These are phyloP conservation scores for Buteo buteo DNA, from an alignment of 2,113 vertebrate genomes.

Conservation along the genomic window DNA sequence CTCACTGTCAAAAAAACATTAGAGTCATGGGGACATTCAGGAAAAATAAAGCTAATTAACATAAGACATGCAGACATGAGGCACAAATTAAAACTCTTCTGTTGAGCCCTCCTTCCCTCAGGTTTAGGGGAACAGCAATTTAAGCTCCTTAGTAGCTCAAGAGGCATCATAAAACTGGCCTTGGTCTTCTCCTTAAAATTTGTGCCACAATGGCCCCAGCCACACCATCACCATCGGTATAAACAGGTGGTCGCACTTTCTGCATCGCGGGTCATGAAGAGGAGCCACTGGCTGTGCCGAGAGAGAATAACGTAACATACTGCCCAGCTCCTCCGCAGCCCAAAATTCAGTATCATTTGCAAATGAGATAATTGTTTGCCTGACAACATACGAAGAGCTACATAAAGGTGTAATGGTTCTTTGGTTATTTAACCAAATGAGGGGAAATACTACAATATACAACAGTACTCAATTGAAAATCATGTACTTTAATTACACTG, in stretches of 20 bases:
- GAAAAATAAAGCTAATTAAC: background rate
- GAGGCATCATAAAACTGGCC: background rate
- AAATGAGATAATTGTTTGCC: background rate
- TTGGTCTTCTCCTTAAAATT: background rate
- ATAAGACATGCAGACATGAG: background rate
- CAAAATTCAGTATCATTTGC: background rate
- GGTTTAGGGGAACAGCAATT: background rate
- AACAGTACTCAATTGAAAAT: background rate
- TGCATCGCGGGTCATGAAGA: accelerated
- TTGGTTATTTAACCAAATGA: background rate
- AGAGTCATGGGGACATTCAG: background rate
- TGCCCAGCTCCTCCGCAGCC: background rate
- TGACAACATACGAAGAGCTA: background rate
- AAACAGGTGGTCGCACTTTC: background rate
- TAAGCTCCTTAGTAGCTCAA: background rate
- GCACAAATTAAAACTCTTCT: background rate
- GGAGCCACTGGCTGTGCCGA: background rate
- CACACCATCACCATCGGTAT: background rate
- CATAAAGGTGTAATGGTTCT: accelerated
- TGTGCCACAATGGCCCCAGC: background rate
- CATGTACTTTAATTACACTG: background rate
- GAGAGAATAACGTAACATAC: background rate
- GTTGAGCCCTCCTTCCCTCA: background rate
- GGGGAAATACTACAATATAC: accelerated
- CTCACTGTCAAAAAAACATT: background rate